Conservation (phyloP, 2,113 vertebrate genomes). For the Phalacrocorax aristotelis region DNA sequence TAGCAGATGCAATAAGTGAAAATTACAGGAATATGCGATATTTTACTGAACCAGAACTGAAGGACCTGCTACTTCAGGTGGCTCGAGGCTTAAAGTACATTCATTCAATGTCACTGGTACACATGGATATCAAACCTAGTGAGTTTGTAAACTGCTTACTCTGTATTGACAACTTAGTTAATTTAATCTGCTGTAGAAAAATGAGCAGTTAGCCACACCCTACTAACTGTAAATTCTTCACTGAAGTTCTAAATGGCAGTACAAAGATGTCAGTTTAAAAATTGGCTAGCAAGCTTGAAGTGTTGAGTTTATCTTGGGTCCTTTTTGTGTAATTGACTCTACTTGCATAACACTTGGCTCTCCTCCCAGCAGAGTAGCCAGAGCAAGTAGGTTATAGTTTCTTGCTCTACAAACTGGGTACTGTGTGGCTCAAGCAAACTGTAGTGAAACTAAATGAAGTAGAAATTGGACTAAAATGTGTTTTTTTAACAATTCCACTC, state of each 20-base stretch:
- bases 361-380: constrained; percentile 10
- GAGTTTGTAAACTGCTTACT: constrained; percentile 65
- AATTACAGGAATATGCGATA: constrained; percentile 87
- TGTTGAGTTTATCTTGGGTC: constrained; percentile 46
- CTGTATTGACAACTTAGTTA: background rate
- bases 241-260: background rate
- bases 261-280: constrained; percentile 38
- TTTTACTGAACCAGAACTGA: constrained; percentile 88
- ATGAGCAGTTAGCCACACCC: constrained; percentile 34
- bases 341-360: constrained; percentile 39
- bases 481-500: background rate
- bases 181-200: constrained; percentile 17
- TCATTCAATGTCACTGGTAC: constrained; percentile 94
- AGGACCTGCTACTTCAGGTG: constrained; percentile 92
- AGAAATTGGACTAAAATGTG: background rate
- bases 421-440: background rate
- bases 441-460: background rate
- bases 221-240: constrained; percentile 45
- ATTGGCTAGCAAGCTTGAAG: constrained; percentile 6
- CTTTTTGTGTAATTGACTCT: constrained; percentile 24
- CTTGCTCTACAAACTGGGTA: background rate
- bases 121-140: constrained; percentile 99
- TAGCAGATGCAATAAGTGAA: constrained; percentile 90
- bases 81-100: constrained; percentile 93
- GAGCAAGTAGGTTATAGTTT: background rate